phyloP scores from a whole-genome alignment of 2,888 invertebrate species.

The Thysanoteuthis rhombus region DNA sequence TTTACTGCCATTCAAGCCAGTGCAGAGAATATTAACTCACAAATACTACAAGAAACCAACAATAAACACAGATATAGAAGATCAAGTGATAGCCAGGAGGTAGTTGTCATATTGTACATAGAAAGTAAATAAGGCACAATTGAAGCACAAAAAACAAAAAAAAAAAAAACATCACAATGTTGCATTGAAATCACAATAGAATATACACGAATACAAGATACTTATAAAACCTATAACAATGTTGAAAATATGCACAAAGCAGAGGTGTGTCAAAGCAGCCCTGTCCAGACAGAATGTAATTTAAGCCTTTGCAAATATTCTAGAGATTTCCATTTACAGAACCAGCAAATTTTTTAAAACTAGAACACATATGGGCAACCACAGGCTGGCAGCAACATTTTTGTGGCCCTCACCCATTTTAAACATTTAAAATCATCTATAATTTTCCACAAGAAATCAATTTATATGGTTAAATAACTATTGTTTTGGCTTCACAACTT shows the following conservation, averaged over 20 bases:
- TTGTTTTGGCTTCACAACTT: too few relatives aligned
- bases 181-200: neutral
- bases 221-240: neutral
- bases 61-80: neutral
- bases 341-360: too few relatives aligned
- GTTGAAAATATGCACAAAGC: neutral
- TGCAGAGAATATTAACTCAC: neutral
- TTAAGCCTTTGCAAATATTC: neutral
- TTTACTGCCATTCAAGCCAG: neutral
- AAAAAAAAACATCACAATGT: neutral
- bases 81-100: neutral
- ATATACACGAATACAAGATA: neutral
- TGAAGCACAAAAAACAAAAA: neutral
- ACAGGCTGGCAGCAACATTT: too few relatives aligned
- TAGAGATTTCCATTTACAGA: neutral
- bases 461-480: too few relatives aligned
- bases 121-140: neutral
- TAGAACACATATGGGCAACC: too few relatives aligned
- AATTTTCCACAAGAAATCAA: too few relatives aligned
- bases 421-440: too few relatives aligned
- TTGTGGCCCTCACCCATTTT: too few relatives aligned
- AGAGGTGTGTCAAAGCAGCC: too few relatives aligned
- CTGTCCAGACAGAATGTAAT: neutral
- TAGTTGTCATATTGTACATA: neutral
- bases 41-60: neutral